Conservation (phyloP, 2,888 invertebrate species). For the Drosophila nr. perissopoda region DNA sequence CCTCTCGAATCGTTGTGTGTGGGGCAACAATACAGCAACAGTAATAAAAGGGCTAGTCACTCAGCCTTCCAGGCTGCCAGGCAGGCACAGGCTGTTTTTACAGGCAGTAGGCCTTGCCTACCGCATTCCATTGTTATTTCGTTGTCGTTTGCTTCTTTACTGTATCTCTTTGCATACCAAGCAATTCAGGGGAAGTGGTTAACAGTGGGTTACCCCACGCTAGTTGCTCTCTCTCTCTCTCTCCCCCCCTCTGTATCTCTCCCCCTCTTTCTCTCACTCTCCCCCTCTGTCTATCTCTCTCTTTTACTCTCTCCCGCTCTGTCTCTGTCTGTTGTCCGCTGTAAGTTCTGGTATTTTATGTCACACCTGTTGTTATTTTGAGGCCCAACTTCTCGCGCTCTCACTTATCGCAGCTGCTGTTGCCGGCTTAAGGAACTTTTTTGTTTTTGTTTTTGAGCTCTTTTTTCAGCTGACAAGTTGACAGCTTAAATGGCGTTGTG, state of each 20-base stretch:
- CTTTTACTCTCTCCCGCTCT: not conserved
- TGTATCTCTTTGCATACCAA: constrained; percentile 41
- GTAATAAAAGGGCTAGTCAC: constrained; percentile 65
- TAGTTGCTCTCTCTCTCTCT: constrained; percentile 17
- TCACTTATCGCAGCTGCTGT: constrained; percentile 38
- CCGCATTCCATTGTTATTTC: constrained; percentile 77
- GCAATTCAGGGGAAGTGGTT: constrained; percentile 52
- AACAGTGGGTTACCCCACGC: constrained; percentile 33
- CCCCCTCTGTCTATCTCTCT: not conserved
- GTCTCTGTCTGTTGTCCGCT: constrained; percentile 26
- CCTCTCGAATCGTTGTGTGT: constrained; percentile 52
- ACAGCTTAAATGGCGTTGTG: constrained; percentile 56
- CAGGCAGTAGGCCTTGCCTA: constrained; percentile 35
- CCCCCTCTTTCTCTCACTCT: not conserved
- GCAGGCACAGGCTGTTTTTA: constrained; percentile 26
- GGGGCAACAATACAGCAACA: constrained; percentile 50
- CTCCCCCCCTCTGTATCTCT: constrained; percentile 1
- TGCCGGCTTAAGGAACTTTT: constrained; percentile 10
- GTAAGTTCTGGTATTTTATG: constrained; percentile 42
- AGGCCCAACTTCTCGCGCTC: constrained; percentile 16
- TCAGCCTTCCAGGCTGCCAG: constrained; percentile 39
- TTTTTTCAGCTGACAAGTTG: constrained; percentile 45
- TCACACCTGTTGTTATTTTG: constrained; percentile 68
- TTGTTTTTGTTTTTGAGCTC: not conserved
- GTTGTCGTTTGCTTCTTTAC: constrained; percentile 50